Evolutionary conservation across 2,113 vertebrate species (phyloP).

Genomic region (Sylvia atricapilla): DNA sequence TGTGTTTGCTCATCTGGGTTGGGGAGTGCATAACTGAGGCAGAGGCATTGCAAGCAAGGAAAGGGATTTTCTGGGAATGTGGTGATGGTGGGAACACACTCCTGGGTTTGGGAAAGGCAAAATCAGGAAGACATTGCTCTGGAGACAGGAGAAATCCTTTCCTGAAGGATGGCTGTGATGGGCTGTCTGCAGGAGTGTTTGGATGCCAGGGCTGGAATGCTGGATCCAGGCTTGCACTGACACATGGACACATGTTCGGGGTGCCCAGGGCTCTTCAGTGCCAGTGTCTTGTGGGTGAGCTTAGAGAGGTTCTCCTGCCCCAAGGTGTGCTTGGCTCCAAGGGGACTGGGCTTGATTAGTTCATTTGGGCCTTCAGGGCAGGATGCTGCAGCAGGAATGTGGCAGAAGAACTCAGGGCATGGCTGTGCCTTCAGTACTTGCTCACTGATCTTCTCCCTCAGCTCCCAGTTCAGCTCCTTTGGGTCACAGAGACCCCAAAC

Average conservation of each 20-base stretch:
- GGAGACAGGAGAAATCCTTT: neutral
- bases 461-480: neutral
- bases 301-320: neutral
- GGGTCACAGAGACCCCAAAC: neutral
- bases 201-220: neutral
- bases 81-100: neutral
- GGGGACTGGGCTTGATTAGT: neutral
- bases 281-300: neutral
- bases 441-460: neutral
- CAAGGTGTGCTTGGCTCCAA: neutral
- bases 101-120: neutral
- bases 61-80: neutral
- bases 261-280: neutral
- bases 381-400: neutral
- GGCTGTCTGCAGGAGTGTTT: neutral
- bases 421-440: neutral
- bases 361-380: neutral
- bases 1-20: neutral
- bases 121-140: neutral
- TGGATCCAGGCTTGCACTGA: neutral
- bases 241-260: too few species aligned
- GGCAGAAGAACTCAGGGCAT: neutral
- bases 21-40: neutral
- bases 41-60: neutral
- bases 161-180: rapidly evolving